Evolutionary conservation across 1,140 invertebrate species (phyloP).

Genomic region (Parasteatoda tepidariorum): DNA sequence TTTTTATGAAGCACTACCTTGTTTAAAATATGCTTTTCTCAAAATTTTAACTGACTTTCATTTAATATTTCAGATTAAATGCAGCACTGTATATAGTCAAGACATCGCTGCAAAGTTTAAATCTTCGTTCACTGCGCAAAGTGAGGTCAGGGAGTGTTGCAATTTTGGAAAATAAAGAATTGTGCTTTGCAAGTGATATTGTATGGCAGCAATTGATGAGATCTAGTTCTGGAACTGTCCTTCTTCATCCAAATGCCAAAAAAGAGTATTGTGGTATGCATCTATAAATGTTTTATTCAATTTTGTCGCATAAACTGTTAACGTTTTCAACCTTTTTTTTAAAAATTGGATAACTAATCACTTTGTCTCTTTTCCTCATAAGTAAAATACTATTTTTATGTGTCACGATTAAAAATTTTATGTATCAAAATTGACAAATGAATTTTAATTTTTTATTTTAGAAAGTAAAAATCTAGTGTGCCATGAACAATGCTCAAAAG

Average conservation of each 20-base stretch:
- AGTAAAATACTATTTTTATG: no score
- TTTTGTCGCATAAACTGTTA: no score
- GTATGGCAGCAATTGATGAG: constrained; percentile 85
- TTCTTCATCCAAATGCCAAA: constrained; percentile 81
- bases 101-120: constrained; percentile 85
- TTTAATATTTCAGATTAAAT: constrained; percentile 68
- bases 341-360: no score
- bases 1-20: no score
- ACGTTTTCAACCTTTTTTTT: no score
- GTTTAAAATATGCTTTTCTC: no score
- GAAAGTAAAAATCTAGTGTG: constrained; percentile 74
- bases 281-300: background rate
- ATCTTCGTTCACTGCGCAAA: constrained; percentile 84
- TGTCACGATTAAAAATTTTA: no score
- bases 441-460: constrained; percentile 11
- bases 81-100: constrained; percentile 91
- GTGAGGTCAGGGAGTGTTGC: constrained; percentile 89
- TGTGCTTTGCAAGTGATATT: constrained; percentile 90
- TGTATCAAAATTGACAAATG: no score
- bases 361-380: no score
- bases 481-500: constrained; percentile 84
- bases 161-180: constrained; percentile 87
- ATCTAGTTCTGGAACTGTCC: constrained; percentile 77
- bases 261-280: constrained; percentile 82
- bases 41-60: no score